Evolutionary conservation across 2,797 vertebrate genomes (phyloP), one percentile per base, ranked within the genome.

Genomic region (Antennarius maculatus): DNA sequence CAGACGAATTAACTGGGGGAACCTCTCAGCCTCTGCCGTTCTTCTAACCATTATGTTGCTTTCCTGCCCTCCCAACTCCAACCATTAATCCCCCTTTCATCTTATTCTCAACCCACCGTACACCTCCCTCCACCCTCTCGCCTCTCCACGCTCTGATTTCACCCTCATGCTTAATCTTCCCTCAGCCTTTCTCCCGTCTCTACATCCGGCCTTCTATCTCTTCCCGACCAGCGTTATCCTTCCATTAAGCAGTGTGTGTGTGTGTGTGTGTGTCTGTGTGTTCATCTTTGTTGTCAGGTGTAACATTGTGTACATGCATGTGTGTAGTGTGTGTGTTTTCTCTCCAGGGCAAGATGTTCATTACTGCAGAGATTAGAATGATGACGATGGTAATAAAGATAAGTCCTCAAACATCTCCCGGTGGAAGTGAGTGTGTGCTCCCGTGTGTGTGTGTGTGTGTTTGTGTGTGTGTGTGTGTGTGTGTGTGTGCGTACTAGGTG

Each of bases 341-440:
- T 66, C 82, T 81, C 53, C 54, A 6, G 71, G 67, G 73, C 46
- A 45, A 55, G 54, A 73, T 61, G 66, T 69, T 86, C 65, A 71
- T 79, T 80, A 71, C 48, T 60, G 75, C 58, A 23, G 79, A 84
- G 67, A 76, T 84, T 76, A 77, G 69, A 83, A 63, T 79, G 75
- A 82, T 84, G 86, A 86, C 17, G 49, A 43, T 10, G 47, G 61
- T 81, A 61, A 67, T 81, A 72, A 80, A 82, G 66, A 82, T 68
- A 62, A 68, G 61, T 77, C 4, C 0, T 68, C 77, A 84, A 80
- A 83, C 66, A 60, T 60, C 46, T 75, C 74, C 76, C 67, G 27
- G 51, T 54, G 42, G 67, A 54, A 8, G 14, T 17, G n/a, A 46
- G 23, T 46, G 23, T 18, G 23, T 42, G 53, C 8, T 13, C 47